phyloP scores from a whole-genome alignment of 2,113 vertebrate genomes.

The Phalacrocorax aristotelis region DNA sequence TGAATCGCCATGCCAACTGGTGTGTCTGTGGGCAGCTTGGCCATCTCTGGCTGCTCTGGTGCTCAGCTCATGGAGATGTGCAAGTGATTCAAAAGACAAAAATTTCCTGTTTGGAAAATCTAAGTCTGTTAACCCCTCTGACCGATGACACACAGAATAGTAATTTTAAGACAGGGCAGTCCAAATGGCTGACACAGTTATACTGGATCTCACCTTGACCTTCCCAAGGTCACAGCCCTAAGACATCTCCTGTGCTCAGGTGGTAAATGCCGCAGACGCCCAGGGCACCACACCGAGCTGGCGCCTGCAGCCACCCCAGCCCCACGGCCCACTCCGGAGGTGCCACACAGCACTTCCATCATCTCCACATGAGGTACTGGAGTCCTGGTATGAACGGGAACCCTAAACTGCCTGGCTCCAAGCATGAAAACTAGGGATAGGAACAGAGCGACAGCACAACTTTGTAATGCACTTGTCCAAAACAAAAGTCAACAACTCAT shows the following conservation, averaged over 20 bases:
- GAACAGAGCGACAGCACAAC: background rate
- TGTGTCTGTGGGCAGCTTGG: fast-evolving
- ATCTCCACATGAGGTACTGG: fast-evolving
- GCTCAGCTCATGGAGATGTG: background rate
- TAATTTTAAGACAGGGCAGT: background rate
- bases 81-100: background rate
- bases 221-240: background rate
- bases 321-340: background rate
- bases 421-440: background rate
- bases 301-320: background rate
- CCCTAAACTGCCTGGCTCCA: background rate
- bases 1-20: fast-evolving
- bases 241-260: background rate
- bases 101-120: background rate
- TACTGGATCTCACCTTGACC: fast-evolving
- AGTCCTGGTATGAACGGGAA: fast-evolving
- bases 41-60: background rate
- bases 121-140: background rate
- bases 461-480: background rate
- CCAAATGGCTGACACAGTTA: background rate
- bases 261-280: background rate
- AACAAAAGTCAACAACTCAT: background rate
- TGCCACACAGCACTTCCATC: background rate
- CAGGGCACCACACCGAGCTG: background rate
- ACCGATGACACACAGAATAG: background rate